Conservation (phyloP, 1,140 invertebrate species). For the Episyrphus balteatus region DNA sequence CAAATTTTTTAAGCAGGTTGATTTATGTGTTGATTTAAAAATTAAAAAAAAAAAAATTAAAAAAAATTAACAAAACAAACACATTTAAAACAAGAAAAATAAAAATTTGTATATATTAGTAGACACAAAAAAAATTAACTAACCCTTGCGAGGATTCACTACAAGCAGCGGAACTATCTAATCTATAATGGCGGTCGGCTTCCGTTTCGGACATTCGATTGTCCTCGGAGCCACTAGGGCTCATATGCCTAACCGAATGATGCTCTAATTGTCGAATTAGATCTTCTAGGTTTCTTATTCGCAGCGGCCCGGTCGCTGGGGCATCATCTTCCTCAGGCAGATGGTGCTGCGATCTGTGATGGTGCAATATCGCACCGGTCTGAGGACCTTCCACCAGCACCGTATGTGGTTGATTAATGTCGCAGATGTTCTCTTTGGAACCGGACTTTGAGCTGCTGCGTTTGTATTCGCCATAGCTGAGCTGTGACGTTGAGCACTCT, state of each 20-base stretch:
- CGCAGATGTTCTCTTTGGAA: conserved; percentile 51
- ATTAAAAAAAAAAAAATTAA: not conserved
- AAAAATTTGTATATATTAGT: not conserved
- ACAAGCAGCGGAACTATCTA: conserved; percentile 66
- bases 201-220: conserved; percentile 86
- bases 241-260: conserved; percentile 76
- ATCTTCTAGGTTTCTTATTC: conserved; percentile 84
- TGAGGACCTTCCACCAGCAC: conserved; percentile 32
- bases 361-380: conserved; percentile 21
- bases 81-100: conserved; percentile 7
- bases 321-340: conserved; percentile 52
- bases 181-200: conserved; percentile 75
- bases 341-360: conserved; percentile 33
- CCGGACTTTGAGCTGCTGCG: conserved; percentile 42
- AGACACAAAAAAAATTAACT: conserved; percentile 17
- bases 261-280: conserved; percentile 82
- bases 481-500: conserved; percentile 44
- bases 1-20: conserved; percentile 4
- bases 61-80: too few species aligned
- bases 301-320: conserved; percentile 59
- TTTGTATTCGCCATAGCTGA: conserved; percentile 49
- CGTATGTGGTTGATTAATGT: conserved; percentile 39
- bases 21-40: conserved; percentile 1
- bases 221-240: conserved; percentile 80
- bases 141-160: conserved; percentile 63